Base-by-base conservation (phyloP, 2,797 vertebrate genomes). In the Trematomus bernacchii region DNA sequence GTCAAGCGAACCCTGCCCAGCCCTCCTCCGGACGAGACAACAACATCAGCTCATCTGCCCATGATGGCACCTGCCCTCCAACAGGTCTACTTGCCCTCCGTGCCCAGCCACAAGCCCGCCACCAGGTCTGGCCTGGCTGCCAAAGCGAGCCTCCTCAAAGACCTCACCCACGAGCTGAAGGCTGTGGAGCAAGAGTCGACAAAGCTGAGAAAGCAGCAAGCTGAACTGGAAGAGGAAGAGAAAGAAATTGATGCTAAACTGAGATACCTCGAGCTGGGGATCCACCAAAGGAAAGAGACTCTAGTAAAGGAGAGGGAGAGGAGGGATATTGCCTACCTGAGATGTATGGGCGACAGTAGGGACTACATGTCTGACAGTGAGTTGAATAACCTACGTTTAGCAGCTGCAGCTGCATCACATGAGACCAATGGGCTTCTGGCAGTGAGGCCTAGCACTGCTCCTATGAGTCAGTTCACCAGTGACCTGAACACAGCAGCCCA, bases 241-340 rank as follows among this genome's bases (percentile, higher is more conserved):
- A 99, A 99, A 87, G 98, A 99, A 89, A 99, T 99, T 0, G 98
- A 99, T 18, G 98, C 98, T 87, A 99, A 99, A 91, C 94, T 99
- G 79, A 97, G 98, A 92, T 99, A 99, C 89, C 84, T 99, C 77
- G 98, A 99, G 92, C 91, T 99, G 89, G 98, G 98, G 44, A 99
- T 99, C 90, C 97, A 96, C 53, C 98, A 99, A 75, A 96, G 98
- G 87, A 99, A 99, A 89, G 98, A 99, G 84, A 98, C 97, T 0
- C 84, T 99, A 86, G 95, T 97, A 80, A 99, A 98, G 87, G 98
- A 99, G 71, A 93, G 96, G 37, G 96, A 96, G n/a, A 93, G 96
- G 80, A 96, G 96, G 63, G 98, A 99, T 84, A 95, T 98, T 85
- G 95, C 97, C 16, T 98, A 98, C 80, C 84, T 98, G 77, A 96